Percentiles rank a stretch among this genome's conserved stretches.
Conservation (phyloP, 2,113 vertebrate genomes). For the Gallinago media region DNA sequence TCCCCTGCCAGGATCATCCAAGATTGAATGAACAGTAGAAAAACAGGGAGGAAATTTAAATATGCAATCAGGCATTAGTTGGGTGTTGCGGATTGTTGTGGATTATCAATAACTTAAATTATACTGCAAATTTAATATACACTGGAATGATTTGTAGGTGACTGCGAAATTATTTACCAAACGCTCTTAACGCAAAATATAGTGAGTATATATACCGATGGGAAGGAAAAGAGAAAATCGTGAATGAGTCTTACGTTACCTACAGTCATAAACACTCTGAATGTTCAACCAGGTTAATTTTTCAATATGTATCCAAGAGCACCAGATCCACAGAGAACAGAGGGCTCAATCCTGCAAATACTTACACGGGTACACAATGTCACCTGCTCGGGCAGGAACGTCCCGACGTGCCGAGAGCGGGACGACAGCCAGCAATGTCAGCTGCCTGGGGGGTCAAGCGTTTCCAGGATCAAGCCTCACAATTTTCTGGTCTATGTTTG, state of each 20-base stretch:
- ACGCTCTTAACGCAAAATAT: conserved; percentile 50
- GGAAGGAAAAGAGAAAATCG: conserved; percentile 65
- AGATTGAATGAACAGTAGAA: conserved; percentile 89
- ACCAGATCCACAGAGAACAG: neutral
- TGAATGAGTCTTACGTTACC: conserved; percentile 38
- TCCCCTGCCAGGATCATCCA: conserved; percentile 94
- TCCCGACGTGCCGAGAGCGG: neutral
- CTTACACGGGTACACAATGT: neutral
- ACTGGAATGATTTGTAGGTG: conserved; percentile 59
- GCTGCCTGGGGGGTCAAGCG: conserved; percentile 3
- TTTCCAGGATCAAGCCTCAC: conserved; percentile 32
- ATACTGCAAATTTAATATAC: conserved; percentile 61
- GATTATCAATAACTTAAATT: conserved; percentile 72
- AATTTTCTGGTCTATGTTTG: neutral
- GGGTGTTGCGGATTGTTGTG: conserved; percentile 73
- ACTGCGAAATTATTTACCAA: conserved; percentile 59
- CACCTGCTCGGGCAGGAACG: neutral
- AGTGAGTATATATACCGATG: conserved; percentile 9
- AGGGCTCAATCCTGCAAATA: conserved; percentile 27
- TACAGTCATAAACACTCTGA: conserved; percentile 29
- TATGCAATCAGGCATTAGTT: conserved; percentile 85
- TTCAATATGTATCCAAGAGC: neutral
- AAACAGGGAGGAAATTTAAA: conserved; percentile 94
- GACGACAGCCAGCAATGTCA: neutral
- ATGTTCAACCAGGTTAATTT: conserved; percentile 31